Conservation (phyloP, 2,888 invertebrate species). For the Drosophila peninsularis region DNA sequence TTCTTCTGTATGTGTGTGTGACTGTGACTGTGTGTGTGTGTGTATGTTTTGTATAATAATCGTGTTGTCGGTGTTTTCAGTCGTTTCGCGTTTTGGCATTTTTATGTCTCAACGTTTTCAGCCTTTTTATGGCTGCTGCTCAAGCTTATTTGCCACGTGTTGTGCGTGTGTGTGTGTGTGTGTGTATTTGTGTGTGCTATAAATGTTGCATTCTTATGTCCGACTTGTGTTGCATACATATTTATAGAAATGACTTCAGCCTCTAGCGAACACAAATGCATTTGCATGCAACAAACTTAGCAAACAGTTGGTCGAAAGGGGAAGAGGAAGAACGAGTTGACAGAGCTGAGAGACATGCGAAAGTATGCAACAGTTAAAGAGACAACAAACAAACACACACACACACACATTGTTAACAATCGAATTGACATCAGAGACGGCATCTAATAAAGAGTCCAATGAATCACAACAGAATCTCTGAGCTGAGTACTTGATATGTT, state of each 20-base stretch:
- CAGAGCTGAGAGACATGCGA: not conserved
- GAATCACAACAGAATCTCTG: not conserved
- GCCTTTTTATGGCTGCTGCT: slow-evolving; percentile 52
- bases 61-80: slow-evolving; percentile 41
- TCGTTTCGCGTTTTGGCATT: slow-evolving; percentile 36
- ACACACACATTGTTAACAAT: not conserved
- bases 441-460: not conserved
- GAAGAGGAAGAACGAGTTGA: not conserved
- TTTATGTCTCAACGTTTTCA: slow-evolving; percentile 50
- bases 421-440: not conserved
- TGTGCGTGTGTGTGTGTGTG: not conserved
- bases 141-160: slow-evolving; percentile 44
- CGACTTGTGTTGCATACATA: slow-evolving; percentile 35
- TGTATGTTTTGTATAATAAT: slow-evolving; percentile 47
- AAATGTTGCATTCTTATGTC: slow-evolving; percentile 56
- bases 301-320: slow-evolving; percentile 5
- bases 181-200: slow-evolving; percentile 19
- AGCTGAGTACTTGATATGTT: too few species aligned
- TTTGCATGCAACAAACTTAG: slow-evolving; percentile 7
- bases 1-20: not conserved
- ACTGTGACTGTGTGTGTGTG: not conserved
- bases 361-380: slow-evolving; percentile 3
- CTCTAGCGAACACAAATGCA: not conserved
- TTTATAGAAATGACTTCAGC: slow-evolving; percentile 68
- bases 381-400: not conserved